A percentile compares a stretch with the other conserved stretches of the same genome.
Conservation (phyloP, 2,797 vertebrate species). For the Micropoecilia bifurca region DNA sequence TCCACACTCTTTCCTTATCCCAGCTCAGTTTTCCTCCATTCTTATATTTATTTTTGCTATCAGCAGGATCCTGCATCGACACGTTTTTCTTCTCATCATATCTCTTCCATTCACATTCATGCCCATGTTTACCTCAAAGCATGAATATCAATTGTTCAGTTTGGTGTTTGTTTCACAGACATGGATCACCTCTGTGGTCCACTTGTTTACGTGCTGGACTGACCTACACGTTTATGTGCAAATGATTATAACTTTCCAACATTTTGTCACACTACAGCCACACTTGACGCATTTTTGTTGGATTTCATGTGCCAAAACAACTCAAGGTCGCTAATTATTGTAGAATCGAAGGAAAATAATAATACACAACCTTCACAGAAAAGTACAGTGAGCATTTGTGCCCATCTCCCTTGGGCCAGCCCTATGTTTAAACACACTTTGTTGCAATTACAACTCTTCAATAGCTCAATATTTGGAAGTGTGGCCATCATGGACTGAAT, state of each 20-base stretch:
- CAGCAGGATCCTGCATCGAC: conserved; percentile 35
- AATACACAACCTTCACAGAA: background rate
- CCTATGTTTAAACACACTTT: conserved; percentile 1
- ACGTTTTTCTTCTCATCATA: conserved; percentile 39
- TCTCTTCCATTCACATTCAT: conserved; percentile 32
- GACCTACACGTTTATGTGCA: conserved; percentile 3
- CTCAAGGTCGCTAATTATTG: background rate
- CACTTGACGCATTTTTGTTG: background rate
- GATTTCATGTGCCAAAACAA: background rate
- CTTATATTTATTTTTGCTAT: conserved; percentile 67
- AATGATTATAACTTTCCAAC: background rate
- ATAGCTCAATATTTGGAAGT: too few relatives aligned
- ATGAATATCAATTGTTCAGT: conserved; percentile 60
- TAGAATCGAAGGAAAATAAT: background rate
- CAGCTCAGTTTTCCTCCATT: conserved; percentile 28
- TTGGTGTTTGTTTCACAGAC: conserved; percentile 55
- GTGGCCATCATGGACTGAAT: too few relatives aligned
- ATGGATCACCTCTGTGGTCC: conserved; percentile 35
- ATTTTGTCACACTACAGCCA: background rate
- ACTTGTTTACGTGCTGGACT: conserved; percentile 53
- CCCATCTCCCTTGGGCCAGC: background rate
- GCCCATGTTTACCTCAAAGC: conserved; percentile 30
- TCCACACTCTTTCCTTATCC: conserved; percentile 43
- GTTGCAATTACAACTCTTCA: background rate
- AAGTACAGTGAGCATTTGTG: background rate